Evolutionary conservation across 2,113 vertebrate species (phyloP), one percentile per base, ranked within the genome.

Genomic region (Chionis minor): DNA sequence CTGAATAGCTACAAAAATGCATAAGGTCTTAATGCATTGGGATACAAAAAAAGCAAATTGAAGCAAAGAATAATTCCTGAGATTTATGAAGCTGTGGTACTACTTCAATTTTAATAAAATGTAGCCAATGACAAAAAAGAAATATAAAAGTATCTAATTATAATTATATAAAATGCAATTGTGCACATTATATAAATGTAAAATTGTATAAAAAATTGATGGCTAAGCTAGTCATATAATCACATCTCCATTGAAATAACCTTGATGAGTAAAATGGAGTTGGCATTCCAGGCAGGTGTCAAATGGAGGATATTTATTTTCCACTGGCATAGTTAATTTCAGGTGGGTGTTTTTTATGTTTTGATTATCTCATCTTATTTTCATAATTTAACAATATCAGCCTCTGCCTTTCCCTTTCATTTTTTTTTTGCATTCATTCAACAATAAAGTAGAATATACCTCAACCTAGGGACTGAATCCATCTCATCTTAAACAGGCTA

Each of bases 61-160:
- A 89, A 95, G 19, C 0, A 0, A 92, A 71, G 72, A 86, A 74
- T 30, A 67, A 44, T 71, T 92, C 55, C 28, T 52, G 44, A 94
- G 84, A 94, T 91, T 96, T 96, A 96, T 91, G 77, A 94, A 96
- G 72, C 56, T 65, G 12, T 71, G n/a, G 9, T 63, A 87, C 52
- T 89, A 24, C 28, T 79, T 92, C 52, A 79, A 52, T 95, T 95
- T 86, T 91, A 71, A 95, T 71, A 79, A 94, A 87, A 84, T 79
- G 84, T 15, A 94, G 17, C 56, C 42, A 91, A 20, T 81, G 45
- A 95, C 51, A 83, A 94, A 91, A 83, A 86, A 82, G 20, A 91
- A 85, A 80, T 77, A 66, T 51, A 44, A 79, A 89, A 84, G 7
- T 4, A 81, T 81, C 40, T 80, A 90, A 93, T 83, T 90, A 69